phyloP scores from a whole-genome alignment of 2,113 vertebrate species.

The Percina caprodes region DNA sequence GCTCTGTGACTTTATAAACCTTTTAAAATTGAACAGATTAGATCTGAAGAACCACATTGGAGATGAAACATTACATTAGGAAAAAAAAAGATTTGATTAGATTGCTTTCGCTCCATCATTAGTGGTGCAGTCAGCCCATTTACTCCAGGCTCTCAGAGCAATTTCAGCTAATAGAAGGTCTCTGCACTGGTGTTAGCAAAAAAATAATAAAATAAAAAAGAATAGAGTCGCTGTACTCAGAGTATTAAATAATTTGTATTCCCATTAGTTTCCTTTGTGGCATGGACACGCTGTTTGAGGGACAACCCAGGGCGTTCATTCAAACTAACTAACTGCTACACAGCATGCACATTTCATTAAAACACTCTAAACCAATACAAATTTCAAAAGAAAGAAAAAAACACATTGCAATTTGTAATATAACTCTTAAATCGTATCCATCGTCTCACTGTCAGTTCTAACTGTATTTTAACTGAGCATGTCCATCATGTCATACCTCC shows the following conservation, averaged over 20 bases:
- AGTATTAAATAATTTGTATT: slow-evolving; percentile 35
- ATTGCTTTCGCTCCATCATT: slow-evolving; percentile 28
- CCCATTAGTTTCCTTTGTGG: slow-evolving; percentile 38
- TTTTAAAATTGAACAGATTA: not conserved
- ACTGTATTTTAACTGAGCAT: not conserved
- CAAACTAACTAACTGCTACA: not conserved
- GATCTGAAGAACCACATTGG: not conserved
- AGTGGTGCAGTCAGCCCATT: slow-evolving; percentile 36
- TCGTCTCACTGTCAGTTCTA: not conserved
- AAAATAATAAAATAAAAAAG: slow-evolving; percentile 54
- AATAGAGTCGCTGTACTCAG: not conserved
- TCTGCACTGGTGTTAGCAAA: slow-evolving; percentile 44
- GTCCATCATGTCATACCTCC: slow-evolving; percentile 87
- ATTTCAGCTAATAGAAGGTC: slow-evolving; percentile 47
- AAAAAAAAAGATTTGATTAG: not conserved
- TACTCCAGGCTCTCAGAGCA: slow-evolving; percentile 30
- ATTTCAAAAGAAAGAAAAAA: not conserved
- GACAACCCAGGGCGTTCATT: slow-evolving; percentile 4
- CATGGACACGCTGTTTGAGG: not conserved
- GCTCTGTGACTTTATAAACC: not conserved
- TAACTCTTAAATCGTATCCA: not conserved
- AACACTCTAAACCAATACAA: not conserved
- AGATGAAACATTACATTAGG: not conserved
- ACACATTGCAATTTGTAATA: not conserved
- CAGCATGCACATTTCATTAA: not conserved